phyloP scores from a whole-genome alignment of 2,888 invertebrate genomes.

The Drosophila setosimentum region DNA sequence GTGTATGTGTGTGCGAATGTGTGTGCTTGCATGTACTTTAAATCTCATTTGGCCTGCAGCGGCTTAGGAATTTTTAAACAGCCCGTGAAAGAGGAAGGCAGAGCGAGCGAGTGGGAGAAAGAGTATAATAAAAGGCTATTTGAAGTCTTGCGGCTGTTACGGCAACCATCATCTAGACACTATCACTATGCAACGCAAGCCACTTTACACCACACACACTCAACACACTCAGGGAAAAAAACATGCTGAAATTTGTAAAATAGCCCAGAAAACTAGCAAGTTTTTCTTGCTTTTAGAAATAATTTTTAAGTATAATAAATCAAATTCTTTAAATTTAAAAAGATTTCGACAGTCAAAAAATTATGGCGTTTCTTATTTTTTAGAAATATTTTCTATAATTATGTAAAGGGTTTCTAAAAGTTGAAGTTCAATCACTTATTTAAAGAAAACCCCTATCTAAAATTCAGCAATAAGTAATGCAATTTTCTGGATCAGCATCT shows the following conservation, averaged over 20 bases:
- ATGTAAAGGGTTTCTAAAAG: too few relatives aligned
- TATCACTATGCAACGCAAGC: conserved; percentile 75
- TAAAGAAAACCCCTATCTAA: not conserved
- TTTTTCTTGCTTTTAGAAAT: not conserved
- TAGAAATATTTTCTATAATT: too few relatives aligned
- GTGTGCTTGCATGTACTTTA: conserved; percentile 60
- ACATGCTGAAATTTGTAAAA: not conserved
- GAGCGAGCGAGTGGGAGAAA: conserved; percentile 14
- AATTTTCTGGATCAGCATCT: too few relatives aligned
- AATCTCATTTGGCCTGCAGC: conserved; percentile 80
- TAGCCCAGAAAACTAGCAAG: not conserved
- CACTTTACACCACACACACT: conserved; percentile 60
- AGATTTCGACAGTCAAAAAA: too few relatives aligned
- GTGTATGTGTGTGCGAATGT: conserved; percentile 14
- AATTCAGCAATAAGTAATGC: too few relatives aligned
- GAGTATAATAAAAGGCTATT: conserved; percentile 36
- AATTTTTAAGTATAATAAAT: too few relatives aligned
- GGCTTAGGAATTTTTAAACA: conserved; percentile 60
- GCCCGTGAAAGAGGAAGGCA: conserved; percentile 14
- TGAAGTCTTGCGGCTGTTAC: conserved; percentile 64
- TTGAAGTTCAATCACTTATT: not conserved
- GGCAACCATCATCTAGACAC: conserved; percentile 58
- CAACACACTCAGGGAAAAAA: conserved; percentile 8
- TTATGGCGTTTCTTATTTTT: too few relatives aligned
- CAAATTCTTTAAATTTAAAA: not conserved